Conservation (phyloP, 2,113 vertebrate species). For the Plectropomus leopardus region DNA sequence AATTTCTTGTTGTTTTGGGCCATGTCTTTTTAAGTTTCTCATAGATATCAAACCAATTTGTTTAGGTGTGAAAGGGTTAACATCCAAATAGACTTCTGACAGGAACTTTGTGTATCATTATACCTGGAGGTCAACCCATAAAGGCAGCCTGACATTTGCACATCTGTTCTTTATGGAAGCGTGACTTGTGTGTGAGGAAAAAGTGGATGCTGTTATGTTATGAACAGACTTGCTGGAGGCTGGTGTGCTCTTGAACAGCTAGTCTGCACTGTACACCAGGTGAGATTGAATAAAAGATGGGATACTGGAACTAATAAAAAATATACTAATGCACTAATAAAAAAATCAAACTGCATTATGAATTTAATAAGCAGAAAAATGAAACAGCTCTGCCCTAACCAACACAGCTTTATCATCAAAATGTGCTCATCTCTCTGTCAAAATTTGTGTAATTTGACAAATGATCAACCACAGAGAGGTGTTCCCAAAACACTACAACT, state of each 20-base stretch:
- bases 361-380: neutral
- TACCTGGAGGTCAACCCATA: neutral
- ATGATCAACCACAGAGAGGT: neutral
- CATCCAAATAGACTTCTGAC: neutral
- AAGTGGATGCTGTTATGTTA: neutral
- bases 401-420: neutral
- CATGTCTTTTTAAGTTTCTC: too few relatives aligned
- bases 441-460: too few relatives aligned
- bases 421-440: neutral
- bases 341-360: neutral
- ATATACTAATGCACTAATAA: neutral
- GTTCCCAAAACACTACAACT: neutral
- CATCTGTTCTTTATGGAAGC: neutral
- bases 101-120: neutral
- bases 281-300: neutral
- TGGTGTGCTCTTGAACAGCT: neutral
- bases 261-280: too few relatives aligned
- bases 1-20: too few relatives aligned
- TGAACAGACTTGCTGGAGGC: neutral
- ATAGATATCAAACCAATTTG: too few relatives aligned
- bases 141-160: neutral
- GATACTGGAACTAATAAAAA: conserved; percentile 1
- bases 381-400: neutral
- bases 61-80: too few relatives aligned
- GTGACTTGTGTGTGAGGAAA: too few relatives aligned